Base-by-base conservation (phyloP, 2,888 invertebrate genomes). In the Chelonus formosanus region DNA sequence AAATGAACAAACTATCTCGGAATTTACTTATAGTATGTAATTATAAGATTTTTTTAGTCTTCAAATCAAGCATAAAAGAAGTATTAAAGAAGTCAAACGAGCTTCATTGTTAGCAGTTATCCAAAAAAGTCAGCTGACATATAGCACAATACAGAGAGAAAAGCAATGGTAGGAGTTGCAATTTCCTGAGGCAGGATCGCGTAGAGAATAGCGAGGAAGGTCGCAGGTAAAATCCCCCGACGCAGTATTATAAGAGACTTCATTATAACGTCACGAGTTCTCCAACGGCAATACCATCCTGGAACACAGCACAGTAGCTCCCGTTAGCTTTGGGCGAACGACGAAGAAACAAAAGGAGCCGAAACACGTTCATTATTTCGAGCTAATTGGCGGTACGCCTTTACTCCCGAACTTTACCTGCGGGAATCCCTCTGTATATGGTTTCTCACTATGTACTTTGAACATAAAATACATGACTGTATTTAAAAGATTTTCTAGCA, bases 321-420 rank as follows among this genome's bases (percentile, higher is more conserved):
- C 61, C 61, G 52, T 53, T 53, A 43, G 53, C 61, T 60, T 48
- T 52, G 70, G 60, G 67, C 72, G 53, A 70, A 72, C 69, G 63
- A 70, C 69, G 61, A 58, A 66, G 80, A 81, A 82, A 81, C 79
- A 82, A 81, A 82, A 81, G 79, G 79, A 77, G 79, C 80, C 79
- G 80, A 82, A 80, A 81, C 79, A 78, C 81, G 80, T 82, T 84
- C 82, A 84, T 84, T 83, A 83, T 83, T 83, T 83, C 78, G 78
- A 83, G 81, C 84, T 84, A 84, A 84, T 84, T 83, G 83, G 82
- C 82, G 82, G 81, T 82, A 77, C 62, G 62, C 80, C 80, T 80
- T 78, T 55, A 66, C 59, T 57, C 65, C 61, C 68, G 66, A 66
- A 69, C 68, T 67, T 69, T 65, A 70, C 57, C 66, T 61, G 52